These are phyloP conservation scores for Ctenochaetus hawaiiensis DNA, from an alignment of 2,797 vertebrate genomes.

Conservation along the genomic window DNA sequence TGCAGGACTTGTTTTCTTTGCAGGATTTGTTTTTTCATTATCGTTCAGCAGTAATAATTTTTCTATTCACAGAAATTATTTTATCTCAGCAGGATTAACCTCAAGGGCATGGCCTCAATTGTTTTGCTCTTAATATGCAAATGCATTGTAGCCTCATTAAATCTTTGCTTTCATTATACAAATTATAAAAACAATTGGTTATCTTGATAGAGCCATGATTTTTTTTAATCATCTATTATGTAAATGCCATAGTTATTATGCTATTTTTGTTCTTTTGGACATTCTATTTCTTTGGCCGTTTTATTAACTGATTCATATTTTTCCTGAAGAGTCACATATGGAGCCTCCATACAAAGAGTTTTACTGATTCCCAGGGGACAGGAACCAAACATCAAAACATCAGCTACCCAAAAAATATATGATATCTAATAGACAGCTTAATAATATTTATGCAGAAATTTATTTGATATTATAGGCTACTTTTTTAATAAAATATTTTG, in stretches of 20 bases:
- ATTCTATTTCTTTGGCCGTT: background rate
- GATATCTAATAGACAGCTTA: background rate
- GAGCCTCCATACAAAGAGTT: background rate
- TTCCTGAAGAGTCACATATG: background rate
- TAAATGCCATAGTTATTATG: background rate
- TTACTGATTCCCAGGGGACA: background rate
- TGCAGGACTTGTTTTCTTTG: background rate
- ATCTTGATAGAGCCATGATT: conserved; percentile 8
- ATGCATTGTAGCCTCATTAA: conserved; percentile 7
- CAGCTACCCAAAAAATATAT: background rate
- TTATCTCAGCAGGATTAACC: conserved; percentile 29
- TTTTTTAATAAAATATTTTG: background rate
- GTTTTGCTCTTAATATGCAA: conserved; percentile 30
- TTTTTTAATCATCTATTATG: background rate
- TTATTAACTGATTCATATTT: background rate
- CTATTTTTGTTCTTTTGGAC: background rate
- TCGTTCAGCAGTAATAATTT: conserved; percentile 11
- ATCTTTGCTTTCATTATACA: conserved; percentile 10
- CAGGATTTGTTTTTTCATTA: conserved; percentile 4
- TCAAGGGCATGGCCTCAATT: conserved; percentile 19
- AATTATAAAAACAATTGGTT: conserved; percentile 28
- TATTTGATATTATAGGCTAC: background rate
- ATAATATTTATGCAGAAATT: background rate
- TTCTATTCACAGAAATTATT: conserved; percentile 1
- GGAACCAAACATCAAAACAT: background rate